A percentile compares a stretch with the other conserved stretches of the same genome.
phyloP scores from a whole-genome alignment of 1,140 invertebrate species.

The Cherax quadricarinatus region DNA sequence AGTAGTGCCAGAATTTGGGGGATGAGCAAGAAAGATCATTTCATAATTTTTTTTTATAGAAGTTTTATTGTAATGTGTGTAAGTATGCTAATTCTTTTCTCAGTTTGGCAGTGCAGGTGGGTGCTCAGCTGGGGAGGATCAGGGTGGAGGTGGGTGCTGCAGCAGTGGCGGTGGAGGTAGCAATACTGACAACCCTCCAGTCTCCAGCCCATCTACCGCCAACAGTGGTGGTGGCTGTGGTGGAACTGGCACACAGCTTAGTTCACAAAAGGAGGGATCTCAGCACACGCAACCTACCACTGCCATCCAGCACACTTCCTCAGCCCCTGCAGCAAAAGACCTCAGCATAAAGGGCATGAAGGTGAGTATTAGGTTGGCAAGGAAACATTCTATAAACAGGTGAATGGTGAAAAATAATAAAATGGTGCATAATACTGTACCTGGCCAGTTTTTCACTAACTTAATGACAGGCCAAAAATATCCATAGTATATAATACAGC shows the following conservation, averaged over 20 bases:
- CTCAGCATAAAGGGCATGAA: slow-evolving; percentile 60
- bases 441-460: no score
- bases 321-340: slow-evolving; percentile 29
- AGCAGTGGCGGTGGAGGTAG: slow-evolving; percentile 52
- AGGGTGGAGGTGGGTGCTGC: slow-evolving; percentile 51
- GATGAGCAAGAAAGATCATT: no score
- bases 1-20: no score
- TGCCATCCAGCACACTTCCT: slow-evolving; percentile 30
- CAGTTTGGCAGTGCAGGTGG: slow-evolving; percentile 42
- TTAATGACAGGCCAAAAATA: no score
- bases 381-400: no score
- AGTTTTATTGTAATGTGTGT: neutral
- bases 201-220: slow-evolving; percentile 16
- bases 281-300: slow-evolving; percentile 7
- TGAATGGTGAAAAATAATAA: no score
- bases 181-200: slow-evolving; percentile 37
- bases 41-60: no score
- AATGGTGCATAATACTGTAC: no score
- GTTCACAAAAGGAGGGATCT: neutral
- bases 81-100: neutral
- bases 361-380: slow-evolving; percentile 9
- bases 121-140: slow-evolving; percentile 32
- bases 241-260: slow-evolving; percentile 11
- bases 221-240: slow-evolving; percentile 42
- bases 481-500: no score